phyloP scores from a whole-genome alignment of 1,140 invertebrate genomes.

The Cherax destructor region DNA sequence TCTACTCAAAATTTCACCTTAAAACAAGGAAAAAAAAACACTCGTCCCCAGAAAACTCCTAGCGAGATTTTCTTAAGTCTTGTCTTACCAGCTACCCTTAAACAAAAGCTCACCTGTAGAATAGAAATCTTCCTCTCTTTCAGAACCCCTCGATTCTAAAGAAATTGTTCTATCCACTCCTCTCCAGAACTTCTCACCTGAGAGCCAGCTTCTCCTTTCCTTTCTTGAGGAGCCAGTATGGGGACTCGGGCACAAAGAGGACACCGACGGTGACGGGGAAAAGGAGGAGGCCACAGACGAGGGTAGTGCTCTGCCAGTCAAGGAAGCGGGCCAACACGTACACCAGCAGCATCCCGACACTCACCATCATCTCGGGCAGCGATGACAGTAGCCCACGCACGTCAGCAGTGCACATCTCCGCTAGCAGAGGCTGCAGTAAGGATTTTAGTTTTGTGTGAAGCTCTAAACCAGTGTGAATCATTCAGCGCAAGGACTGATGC shows the following conservation, averaged over 20 bases:
- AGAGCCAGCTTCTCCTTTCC: conserved; percentile 66
- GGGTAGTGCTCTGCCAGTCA: conserved; percentile 66
- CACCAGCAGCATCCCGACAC: conserved; percentile 58
- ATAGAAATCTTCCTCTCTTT: no score
- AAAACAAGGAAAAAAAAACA: no score
- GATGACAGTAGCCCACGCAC: conserved; percentile 66
- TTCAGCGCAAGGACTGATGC: neutral
- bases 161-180: no score
- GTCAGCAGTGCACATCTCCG: conserved; percentile 64
- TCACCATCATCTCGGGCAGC: conserved; percentile 65
- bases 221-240: conserved; percentile 68
- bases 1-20: no score
- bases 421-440: conserved; percentile 57
- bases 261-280: conserved; percentile 50
- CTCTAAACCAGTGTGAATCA: no score
- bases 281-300: conserved; percentile 67
- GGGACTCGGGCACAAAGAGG: conserved; percentile 70
- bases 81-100: no score
- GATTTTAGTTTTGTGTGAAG: no score
- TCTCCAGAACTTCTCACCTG: conserved; percentile 34
- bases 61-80: no score
- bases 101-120: no score
- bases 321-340: conserved; percentile 65
- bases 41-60: no score
- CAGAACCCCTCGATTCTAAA: no score